Base-by-base conservation (phyloP, 2,797 vertebrate species). In the Danio albolineatus region DNA sequence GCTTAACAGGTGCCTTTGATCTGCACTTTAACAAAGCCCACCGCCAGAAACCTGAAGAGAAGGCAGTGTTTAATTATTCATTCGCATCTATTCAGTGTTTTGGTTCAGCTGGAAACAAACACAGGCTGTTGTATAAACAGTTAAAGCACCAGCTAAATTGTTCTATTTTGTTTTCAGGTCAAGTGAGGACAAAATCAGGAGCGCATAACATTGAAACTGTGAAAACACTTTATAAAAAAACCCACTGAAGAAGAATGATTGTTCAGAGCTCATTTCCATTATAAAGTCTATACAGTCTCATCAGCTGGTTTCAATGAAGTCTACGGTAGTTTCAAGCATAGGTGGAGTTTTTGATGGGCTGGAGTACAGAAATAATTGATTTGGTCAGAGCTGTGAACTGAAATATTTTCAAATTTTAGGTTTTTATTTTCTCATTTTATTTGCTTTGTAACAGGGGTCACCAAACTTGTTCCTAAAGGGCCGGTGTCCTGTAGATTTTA, bases 31-130 rank as follows among this genome's bases (percentile, higher is more conserved):
- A 84, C 75, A 87, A 86, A 83, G 62, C 46, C 17, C 44, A 46
- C 17, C 14, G 56, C 7, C 44, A 65, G 66, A 86, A 82, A 72
- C 51, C 44, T 17, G 12, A 60, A 57, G 48, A 77, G 76, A 74
- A 79, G 36, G 49, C 39, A 38, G n/a, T n/a, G 66, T 19, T 87
- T 60, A 78, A 88, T 90, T 81, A 90, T 86, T 83, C 80, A 89
- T 86, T 76, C 62, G 46, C 66, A 76, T 82, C 67, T 79, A 75
- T 85, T 66, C 62, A 78, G 67, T 73, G 83, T 80, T 84, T 82
- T 69, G 61, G 71, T 83, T 28, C 36, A 44, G 56, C 28, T 41
- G 73, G 69, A 69, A 73, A 62, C 44, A 61, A 56, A 46, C n/a
- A 19, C 66, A 76, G 53, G 48, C 36, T 57, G 39, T 66, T 84